These are phyloP conservation scores for Cheirogaleus medius DNA, from an alignment of 2,113 vertebrate genomes.

Conservation along the genomic window DNA sequence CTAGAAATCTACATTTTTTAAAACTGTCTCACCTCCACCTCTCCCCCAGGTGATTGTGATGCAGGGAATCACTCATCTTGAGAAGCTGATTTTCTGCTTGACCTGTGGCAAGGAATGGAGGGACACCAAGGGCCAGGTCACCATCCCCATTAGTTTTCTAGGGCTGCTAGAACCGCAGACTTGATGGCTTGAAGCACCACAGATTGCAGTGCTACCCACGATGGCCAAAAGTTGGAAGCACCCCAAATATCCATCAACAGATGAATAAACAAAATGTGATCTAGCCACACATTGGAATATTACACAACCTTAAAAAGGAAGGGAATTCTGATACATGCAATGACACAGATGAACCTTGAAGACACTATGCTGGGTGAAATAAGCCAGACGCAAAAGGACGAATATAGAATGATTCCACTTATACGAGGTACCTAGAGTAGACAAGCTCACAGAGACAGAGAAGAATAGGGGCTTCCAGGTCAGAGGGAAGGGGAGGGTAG, in stretches of 20 bases:
- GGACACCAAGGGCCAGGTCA: not conserved
- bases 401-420: not conserved
- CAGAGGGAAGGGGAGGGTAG: accelerated
- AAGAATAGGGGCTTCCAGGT: not conserved
- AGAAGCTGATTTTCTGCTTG: not conserved
- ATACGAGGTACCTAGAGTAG: not conserved
- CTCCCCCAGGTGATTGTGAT: not conserved
- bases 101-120: not conserved
- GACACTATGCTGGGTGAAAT: not conserved
- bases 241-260: not conserved
- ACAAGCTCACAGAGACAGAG: not conserved
- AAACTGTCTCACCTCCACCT: not conserved
- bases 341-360: not conserved
- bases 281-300: not conserved
- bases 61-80: not conserved
- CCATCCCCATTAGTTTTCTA: not conserved
- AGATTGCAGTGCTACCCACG: not conserved
- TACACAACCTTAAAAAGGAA: not conserved
- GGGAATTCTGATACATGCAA: not conserved
- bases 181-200: not conserved
- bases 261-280: not conserved
- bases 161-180: not conserved
- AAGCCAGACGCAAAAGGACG: not conserved
- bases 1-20: not conserved
- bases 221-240: not conserved